Evolutionary conservation across 2,797 vertebrate genomes (phyloP).

Genomic region (Labroides dimidiatus): DNA sequence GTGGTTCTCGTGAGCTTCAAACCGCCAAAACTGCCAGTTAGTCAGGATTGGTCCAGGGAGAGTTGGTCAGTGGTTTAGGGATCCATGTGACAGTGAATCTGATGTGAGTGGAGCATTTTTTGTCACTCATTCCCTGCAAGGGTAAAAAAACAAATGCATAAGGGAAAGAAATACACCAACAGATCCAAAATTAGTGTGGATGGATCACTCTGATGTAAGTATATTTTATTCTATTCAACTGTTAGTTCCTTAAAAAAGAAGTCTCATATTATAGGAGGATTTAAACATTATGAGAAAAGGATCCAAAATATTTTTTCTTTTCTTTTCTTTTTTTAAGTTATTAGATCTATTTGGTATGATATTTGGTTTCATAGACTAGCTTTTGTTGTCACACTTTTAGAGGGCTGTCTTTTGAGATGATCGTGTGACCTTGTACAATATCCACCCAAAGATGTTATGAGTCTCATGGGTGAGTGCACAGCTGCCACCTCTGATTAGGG

Average conservation of each 20-base stretch:
- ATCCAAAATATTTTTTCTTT: neutral
- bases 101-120: slow-evolving; percentile 15
- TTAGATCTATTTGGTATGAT: slow-evolving; percentile 12
- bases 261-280: neutral
- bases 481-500: slow-evolving; percentile 78
- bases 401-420: slow-evolving; percentile 18
- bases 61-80: slow-evolving; percentile 51
- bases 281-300: neutral
- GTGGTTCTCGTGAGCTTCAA: slow-evolving; percentile 68
- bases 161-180: slow-evolving; percentile 18
- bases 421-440: slow-evolving; percentile 54
- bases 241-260: slow-evolving; percentile 11
- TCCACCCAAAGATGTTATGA: slow-evolving; percentile 69
- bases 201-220: slow-evolving; percentile 71
- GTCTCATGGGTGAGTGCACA: slow-evolving; percentile 75
- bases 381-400: slow-evolving; percentile 7
- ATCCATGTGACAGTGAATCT: slow-evolving; percentile 55
- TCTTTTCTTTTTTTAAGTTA: neutral
- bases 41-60: slow-evolving; percentile 56
- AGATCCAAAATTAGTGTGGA: slow-evolving; percentile 38
- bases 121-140: slow-evolving; percentile 14
- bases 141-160: slow-evolving; percentile 6
- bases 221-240: slow-evolving; percentile 35
- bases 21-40: slow-evolving; percentile 79
- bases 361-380: neutral